Evolutionary conservation across 2,113 vertebrate genomes (phyloP).

Genomic region (Hassar affinis): DNA sequence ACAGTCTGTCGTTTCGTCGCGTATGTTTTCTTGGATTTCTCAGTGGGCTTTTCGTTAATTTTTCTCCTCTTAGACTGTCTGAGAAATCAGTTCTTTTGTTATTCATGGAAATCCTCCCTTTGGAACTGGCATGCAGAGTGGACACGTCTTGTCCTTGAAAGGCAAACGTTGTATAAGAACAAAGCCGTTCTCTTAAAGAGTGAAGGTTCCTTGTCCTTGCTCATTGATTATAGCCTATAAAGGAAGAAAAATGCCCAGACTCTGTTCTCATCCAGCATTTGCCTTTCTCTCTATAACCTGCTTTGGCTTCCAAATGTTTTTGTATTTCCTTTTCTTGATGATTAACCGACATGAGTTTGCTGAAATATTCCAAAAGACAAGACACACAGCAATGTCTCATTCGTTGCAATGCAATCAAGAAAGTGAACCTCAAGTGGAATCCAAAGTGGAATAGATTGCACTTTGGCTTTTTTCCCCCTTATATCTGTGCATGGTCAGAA

Average conservation of each 20-base stretch:
- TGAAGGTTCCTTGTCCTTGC: neutral
- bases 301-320: slow-evolving; percentile 56
- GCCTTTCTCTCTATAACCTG: slow-evolving; percentile 52
- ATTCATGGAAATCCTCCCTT: slow-evolving; percentile 43
- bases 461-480: slow-evolving; percentile 44
- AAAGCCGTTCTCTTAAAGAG: neutral
- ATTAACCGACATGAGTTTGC: slow-evolving; percentile 10
- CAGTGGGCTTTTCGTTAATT: slow-evolving; percentile 44
- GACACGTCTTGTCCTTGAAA: slow-evolving; percentile 45
- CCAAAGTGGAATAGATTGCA: slow-evolving; percentile 59
- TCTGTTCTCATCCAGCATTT: slow-evolving; percentile 49
- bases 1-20: slow-evolving; percentile 41
- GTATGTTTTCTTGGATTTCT: slow-evolving; percentile 52
- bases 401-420: slow-evolving; percentile 11
- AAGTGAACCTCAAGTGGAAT: slow-evolving; percentile 51
- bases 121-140: slow-evolving; percentile 51
- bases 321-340: neutral
- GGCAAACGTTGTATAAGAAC: slow-evolving; percentile 53
- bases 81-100: slow-evolving; percentile 55
- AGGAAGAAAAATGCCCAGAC: slow-evolving; percentile 26
- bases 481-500: slow-evolving; percentile 49
- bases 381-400: neutral
- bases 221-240: slow-evolving; percentile 25
- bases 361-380: slow-evolving; percentile 9
- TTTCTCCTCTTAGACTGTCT: slow-evolving; percentile 46